Percentiles rank a stretch among this genome's conserved stretches.
Conservation (phyloP, 1,140 invertebrate species). For the Trichomalopsis sarcophagae region DNA sequence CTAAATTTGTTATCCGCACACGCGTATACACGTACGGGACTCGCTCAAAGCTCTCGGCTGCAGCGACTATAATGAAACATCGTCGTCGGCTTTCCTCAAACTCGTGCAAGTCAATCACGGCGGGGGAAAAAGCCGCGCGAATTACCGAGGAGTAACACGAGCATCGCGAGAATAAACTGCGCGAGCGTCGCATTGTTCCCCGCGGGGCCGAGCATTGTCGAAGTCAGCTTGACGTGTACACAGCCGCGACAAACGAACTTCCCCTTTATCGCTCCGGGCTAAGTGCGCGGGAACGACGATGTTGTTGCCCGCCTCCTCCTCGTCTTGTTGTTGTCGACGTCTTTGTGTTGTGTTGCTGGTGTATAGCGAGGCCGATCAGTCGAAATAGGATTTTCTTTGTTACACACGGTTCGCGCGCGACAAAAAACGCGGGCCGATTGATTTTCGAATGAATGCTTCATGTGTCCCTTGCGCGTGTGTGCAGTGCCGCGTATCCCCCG, state of each 20-base stretch:
- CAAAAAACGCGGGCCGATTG: too few relatives aligned
- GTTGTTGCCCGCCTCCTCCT: neutral
- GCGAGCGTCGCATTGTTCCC: too few relatives aligned
- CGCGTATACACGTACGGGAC: neutral
- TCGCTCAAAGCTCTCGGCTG: too few relatives aligned
- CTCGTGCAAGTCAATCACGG: too few relatives aligned
- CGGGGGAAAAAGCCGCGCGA: neutral
- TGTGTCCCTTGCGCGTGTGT: too few relatives aligned
- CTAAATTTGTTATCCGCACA: constrained; percentile 1
- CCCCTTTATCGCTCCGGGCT: neutral
- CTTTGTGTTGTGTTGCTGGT: neutral
- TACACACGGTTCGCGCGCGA: too few relatives aligned
- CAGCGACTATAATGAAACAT: neutral
- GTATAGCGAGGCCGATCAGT: too few relatives aligned
- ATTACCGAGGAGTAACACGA: too few relatives aligned
- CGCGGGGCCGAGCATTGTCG: neutral
- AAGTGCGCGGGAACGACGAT: neutral
- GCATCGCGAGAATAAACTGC: too few relatives aligned
- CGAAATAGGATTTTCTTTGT: too few relatives aligned
- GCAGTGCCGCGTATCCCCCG: too few relatives aligned
- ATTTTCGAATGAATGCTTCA: too few relatives aligned
- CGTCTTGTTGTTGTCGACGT: neutral
- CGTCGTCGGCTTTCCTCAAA: neutral
- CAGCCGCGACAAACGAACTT: neutral
- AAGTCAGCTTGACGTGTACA: neutral